Evolutionary conservation across 2,797 vertebrate genomes (phyloP).

Genomic region (Clangula hyemalis): DNA sequence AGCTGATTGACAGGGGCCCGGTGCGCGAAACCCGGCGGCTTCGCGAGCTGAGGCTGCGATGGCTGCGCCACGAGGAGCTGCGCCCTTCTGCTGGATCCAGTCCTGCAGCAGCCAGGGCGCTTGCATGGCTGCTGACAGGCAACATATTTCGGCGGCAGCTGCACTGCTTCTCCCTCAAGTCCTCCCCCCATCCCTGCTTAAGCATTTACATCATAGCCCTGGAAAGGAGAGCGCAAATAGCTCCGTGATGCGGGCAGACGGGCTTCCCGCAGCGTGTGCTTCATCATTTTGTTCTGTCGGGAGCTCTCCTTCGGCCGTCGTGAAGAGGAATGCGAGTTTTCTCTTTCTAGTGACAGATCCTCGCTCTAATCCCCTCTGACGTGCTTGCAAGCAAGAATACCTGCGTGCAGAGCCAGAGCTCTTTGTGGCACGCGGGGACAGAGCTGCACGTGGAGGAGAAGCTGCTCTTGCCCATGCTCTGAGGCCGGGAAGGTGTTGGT

Average conservation of each 20-base stretch:
- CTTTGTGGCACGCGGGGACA: neutral
- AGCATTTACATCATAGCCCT: neutral
- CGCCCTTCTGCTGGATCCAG: neutral
- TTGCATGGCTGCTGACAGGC: neutral
- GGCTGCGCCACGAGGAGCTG: neutral
- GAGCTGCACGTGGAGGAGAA: neutral
- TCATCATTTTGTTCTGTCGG: neutral
- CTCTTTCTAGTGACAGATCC: neutral
- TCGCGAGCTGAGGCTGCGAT: neutral
- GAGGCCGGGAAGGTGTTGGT: neutral
- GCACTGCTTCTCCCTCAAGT: neutral
- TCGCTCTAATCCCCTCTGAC: neutral
- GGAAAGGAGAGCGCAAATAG: neutral
- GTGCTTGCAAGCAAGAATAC: neutral
- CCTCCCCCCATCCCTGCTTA: neutral
- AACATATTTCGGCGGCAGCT: conserved; percentile 25
- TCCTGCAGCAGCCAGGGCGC: neutral
- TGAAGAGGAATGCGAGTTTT: neutral
- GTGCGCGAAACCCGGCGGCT: accelerated
- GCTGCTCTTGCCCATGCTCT: neutral
- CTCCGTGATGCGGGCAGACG: neutral
- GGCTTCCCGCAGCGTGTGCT: neutral
- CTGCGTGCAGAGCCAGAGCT: neutral
- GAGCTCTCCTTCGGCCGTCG: neutral
- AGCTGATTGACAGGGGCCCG: conserved; percentile 24